Evolutionary conservation across 2,797 vertebrate genomes (phyloP).

Genomic region (Aulostomus chinensis): DNA sequence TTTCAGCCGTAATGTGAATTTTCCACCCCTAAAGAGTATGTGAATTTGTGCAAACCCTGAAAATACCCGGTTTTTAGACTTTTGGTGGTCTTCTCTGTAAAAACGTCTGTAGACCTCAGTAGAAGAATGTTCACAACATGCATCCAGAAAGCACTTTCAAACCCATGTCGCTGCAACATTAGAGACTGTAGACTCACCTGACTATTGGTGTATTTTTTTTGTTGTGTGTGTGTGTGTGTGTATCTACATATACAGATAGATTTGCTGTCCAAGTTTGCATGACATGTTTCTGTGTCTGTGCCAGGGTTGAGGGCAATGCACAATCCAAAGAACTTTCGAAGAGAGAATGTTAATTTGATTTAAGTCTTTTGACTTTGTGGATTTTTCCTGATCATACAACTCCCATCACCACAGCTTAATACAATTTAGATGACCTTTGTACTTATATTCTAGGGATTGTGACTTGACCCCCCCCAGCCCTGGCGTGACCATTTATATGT

Average conservation of each 20-base stretch:
- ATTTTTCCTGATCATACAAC: background rate
- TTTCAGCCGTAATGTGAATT: too few species aligned
- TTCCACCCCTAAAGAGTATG: too few species aligned
- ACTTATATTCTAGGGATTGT: constrained; percentile 22
- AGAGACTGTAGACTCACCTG: background rate
- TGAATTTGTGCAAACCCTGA: too few species aligned
- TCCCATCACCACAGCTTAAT: background rate
- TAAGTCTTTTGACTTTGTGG: background rate
- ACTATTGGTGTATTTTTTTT: too few species aligned
- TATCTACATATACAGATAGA: background rate
- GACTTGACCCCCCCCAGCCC: constrained; percentile 70
- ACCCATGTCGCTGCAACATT: background rate
- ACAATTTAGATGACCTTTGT: background rate
- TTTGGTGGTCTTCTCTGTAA: background rate
- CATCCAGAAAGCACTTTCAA: background rate
- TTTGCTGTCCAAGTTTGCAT: constrained; percentile 60
- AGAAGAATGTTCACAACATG: background rate
- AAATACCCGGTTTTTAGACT: too few species aligned
- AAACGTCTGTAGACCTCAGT: background rate
- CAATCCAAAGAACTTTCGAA: too few species aligned
- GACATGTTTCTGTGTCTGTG: constrained; percentile 51
- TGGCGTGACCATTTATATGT: constrained; percentile 42
- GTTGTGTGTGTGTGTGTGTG: constrained; percentile 12
- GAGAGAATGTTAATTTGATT: too few species aligned
- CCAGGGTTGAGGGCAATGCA: constrained; percentile 57